Percentiles rank a stretch among this genome's conserved stretches.
Conservation (phyloP, 2,888 invertebrate genomes). For the Acronicta aceris region DNA sequence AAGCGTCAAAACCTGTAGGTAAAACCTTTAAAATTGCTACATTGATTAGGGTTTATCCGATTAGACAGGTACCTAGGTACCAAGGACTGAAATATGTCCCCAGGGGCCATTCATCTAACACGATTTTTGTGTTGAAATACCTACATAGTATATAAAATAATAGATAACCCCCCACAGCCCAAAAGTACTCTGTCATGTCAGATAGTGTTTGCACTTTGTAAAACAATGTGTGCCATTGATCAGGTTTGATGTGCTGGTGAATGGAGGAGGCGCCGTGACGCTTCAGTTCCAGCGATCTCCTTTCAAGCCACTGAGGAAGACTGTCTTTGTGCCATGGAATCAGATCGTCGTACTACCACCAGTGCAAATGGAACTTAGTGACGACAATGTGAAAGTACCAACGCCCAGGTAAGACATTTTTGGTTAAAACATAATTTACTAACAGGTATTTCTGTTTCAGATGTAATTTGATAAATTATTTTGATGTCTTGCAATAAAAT, state of each 20-base stretch:
- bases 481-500: too few species aligned
- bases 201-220: constrained; percentile 4
- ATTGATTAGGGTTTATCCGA: too few species aligned
- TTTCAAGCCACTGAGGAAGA: constrained; percentile 95
- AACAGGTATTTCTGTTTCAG: not conserved
- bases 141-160: too few species aligned
- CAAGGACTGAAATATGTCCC: too few species aligned
- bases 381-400: constrained; percentile 90
- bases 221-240: constrained; percentile 42
- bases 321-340: constrained; percentile 99
- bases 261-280: constrained; percentile 99
- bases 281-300: constrained; percentile 98
- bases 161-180: too few species aligned
- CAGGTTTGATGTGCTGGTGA: constrained; percentile 99
- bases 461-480: constrained; percentile 3
- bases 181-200: too few species aligned
- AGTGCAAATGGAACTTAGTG: constrained; percentile 95
- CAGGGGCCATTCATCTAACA: too few species aligned
- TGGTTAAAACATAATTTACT: not conserved
- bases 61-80: too few species aligned
- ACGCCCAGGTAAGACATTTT: constrained; percentile 79
- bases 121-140: too few species aligned
- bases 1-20: too few species aligned
- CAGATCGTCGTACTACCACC: constrained; percentile 98
- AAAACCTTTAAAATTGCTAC: too few species aligned